Evolutionary conservation across 2,113 vertebrate species (phyloP), one percentile per base, ranked within the genome.

Genomic region (Lepus europaeus): DNA sequence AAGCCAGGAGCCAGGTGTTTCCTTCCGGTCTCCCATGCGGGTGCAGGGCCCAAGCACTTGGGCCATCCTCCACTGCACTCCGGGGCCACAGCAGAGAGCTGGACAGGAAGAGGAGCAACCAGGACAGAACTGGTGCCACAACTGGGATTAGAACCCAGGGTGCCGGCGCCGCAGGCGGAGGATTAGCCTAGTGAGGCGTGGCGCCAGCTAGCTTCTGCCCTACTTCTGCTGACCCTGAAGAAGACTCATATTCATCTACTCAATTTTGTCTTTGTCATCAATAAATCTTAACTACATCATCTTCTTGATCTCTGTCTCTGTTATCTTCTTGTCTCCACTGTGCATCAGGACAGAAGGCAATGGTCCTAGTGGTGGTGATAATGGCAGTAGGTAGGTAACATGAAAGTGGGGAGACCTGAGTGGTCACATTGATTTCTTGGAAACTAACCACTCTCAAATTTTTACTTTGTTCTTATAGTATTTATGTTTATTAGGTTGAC

Each of bases 391-490:
- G 27, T 49, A 5, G 20, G 77, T 17, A 23, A 49, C 20, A 3
- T 29, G 45, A 51, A 82, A 94, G 3, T 86, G 23, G 31, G 49
- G 56, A n/a, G 4, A 12, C 86, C 73, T 82, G 36, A 25, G 68
- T 19, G 33, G 27, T 63, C 84, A 88, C 82, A 53, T 23, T 70
- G 61, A 96, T 59, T 72, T 70, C 49, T 73, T 76, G 79, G 74
- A 78, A 86, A 33, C 11, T 70, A 93, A 89, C 81, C 3, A 49
- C 5, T 1, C 27, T 78, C 19, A 25, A 53, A 31, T 33, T 85
- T 94, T 31, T 77, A 74, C 20, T 22, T 72, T 68, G 16, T 25
- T 94, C 72, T 90, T 53, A 89, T 6, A 90, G 89, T 68, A 77
- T 33, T 72, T 72, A 76, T 69, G 22, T 33, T 77, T 9, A 53